A percentile compares a stretch with the other conserved stretches of the same genome.
Evolutionary conservation across 2,888 invertebrate genomes (phyloP).

Genomic region (Nephrotoma guestfalica): DNA sequence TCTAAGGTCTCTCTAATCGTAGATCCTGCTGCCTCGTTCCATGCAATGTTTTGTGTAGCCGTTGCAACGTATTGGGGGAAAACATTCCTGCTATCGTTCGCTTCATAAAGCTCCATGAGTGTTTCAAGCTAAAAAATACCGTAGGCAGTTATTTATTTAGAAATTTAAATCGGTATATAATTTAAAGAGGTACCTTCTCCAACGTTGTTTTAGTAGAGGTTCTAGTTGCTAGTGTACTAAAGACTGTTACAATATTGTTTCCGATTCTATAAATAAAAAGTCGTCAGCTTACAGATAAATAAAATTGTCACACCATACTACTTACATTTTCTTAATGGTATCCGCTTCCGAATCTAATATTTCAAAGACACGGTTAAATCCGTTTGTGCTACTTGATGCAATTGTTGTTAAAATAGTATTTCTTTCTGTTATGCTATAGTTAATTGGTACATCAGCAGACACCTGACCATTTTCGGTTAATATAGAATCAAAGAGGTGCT

Average conservation of each 20-base stretch:
- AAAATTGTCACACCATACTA: not conserved
- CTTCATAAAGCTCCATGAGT: too few species aligned
- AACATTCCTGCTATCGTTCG: too few species aligned
- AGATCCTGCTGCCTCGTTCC: too few species aligned
- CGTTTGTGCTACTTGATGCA: not conserved
- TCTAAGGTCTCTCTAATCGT: too few species aligned
- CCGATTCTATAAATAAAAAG: not conserved
- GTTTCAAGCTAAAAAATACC: not conserved
- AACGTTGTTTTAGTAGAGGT: not conserved
- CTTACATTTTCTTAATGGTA: not conserved
- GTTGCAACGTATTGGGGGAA: too few species aligned
- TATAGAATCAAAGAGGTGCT: not conserved
- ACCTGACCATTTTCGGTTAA: not conserved
- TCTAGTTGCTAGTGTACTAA: not conserved
- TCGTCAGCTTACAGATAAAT: too few species aligned
- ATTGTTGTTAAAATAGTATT: not conserved
- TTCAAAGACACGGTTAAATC: not conserved
- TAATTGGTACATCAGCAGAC: not conserved
- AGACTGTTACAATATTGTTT: not conserved
- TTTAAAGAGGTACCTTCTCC: not conserved
- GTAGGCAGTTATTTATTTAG: not conserved
- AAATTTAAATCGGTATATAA: not conserved
- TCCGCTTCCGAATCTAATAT: not conserved
- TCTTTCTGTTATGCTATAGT: not conserved
- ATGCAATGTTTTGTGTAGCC: too few species aligned